phyloP scores from a whole-genome alignment of 2,888 invertebrate species.

The Lithosia quadra region DNA sequence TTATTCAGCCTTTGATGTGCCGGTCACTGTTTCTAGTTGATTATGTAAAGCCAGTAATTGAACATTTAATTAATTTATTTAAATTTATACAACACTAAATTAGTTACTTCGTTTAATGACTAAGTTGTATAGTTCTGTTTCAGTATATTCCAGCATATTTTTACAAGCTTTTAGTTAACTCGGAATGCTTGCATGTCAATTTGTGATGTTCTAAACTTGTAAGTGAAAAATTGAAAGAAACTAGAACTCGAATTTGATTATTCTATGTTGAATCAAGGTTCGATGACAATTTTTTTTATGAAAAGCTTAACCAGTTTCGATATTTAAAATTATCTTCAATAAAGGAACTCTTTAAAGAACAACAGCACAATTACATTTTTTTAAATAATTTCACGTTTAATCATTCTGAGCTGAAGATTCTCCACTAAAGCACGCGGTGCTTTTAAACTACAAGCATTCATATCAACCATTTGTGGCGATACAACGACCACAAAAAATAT shows the following conservation, averaged over 20 bases:
- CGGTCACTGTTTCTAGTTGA: neutral
- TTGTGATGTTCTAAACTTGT: neutral
- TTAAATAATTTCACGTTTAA: neutral
- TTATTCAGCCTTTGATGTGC: constrained; percentile 9
- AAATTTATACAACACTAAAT: neutral
- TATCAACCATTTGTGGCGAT: constrained; percentile 18
- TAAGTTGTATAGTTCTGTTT: neutral
- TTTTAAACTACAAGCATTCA: constrained; percentile 6
- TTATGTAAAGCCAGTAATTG: neutral
- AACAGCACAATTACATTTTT: neutral
- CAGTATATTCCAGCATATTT: neutral
- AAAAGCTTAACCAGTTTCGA: too few relatives aligned
- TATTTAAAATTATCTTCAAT: neutral
- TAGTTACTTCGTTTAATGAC: too few relatives aligned
- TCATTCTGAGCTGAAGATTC: neutral
- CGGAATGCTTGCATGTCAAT: neutral
- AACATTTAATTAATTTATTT: neutral
- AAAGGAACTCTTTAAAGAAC: neutral
- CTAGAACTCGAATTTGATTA: too few relatives aligned
- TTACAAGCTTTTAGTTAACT: neutral
- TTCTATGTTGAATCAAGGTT: too few relatives aligned
- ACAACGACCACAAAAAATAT: constrained; percentile 43
- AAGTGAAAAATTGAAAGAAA: neutral
- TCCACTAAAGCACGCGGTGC: neutral
- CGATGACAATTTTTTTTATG: neutral